These are phyloP conservation scores for Eudyptes chrysolophus DNA, from an alignment of 2,113 vertebrate genomes.

Conservation along the genomic window DNA sequence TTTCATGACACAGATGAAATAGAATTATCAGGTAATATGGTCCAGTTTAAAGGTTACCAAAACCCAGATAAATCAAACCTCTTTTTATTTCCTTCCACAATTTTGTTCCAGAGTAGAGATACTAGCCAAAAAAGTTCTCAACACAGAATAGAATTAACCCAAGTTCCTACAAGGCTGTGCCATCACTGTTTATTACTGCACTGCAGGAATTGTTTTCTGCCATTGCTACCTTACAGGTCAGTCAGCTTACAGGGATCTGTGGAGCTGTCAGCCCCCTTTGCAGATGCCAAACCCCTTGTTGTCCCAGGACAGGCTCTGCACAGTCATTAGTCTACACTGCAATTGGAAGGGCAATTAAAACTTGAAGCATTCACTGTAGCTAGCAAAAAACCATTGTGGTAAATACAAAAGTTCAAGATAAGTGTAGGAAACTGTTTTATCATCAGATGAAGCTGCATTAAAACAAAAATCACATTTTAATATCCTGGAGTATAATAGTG, in stretches of 20 bases:
- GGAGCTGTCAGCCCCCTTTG: neutral
- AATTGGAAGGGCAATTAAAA: neutral
- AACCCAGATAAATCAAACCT: neutral
- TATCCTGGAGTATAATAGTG: neutral
- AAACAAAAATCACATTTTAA: neutral
- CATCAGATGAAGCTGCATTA: neutral
- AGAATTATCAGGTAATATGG: neutral
- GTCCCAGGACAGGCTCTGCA: neutral
- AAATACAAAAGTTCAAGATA: neutral
- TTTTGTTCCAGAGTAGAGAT: neutral
- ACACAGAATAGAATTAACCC: neutral
- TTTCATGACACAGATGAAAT: neutral
- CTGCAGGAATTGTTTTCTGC: neutral
- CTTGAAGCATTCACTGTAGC: neutral
- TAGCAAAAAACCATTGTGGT: neutral
- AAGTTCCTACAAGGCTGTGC: neutral
- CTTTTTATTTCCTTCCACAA: neutral
- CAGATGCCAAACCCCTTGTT: neutral
- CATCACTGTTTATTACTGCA: neutral
- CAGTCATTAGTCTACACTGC: neutral
- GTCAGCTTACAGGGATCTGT: neutral
- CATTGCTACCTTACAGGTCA: neutral
- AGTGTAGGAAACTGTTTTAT: neutral
- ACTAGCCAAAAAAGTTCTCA: neutral
- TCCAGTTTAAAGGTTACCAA: neutral